Conservation (phyloP, 1,140 invertebrate species). For the Drosophila persimilis region DNA sequence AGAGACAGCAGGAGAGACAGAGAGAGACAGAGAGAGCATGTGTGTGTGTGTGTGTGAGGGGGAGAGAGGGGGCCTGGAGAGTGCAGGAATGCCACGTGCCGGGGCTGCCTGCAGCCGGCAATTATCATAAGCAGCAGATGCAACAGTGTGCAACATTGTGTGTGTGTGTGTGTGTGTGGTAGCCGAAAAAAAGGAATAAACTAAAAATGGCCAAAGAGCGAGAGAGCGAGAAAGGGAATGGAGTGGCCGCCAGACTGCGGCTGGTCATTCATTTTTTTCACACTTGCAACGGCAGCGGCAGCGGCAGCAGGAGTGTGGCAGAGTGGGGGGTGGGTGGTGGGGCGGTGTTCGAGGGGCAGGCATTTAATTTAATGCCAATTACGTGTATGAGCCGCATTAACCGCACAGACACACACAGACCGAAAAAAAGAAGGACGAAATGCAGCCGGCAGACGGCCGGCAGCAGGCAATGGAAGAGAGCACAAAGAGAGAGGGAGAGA, state of each 20-base stretch:
- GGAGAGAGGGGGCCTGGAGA: neutral
- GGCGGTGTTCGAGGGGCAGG: conserved; percentile 12
- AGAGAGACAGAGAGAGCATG: conserved; percentile 22
- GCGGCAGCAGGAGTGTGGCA: too few relatives aligned
- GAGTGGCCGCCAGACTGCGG: conserved; percentile 41
- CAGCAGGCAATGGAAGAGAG: conserved; percentile 55
- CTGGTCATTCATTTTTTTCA: conserved; percentile 63
- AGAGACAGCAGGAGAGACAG: conserved; percentile 14
- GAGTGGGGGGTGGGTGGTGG: conserved; percentile 6
- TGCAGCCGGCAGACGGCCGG: conserved; percentile 32
- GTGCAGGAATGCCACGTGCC: conserved; percentile 58
- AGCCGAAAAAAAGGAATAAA: conserved; percentile 72
- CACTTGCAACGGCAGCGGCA: conserved; percentile 10
- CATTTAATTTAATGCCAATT: conserved; percentile 81
- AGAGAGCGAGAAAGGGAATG: neutral
- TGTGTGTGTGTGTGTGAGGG: conserved; percentile 1
- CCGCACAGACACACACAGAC: conserved; percentile 43
- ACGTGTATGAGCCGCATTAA: conserved; percentile 80
- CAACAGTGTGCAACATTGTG: conserved; percentile 42
- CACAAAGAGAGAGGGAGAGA: neutral
- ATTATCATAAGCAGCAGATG: conserved; percentile 79
- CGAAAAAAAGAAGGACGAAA: conserved; percentile 41
- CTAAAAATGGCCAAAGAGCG: conserved; percentile 57
- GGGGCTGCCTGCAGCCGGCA: conserved; percentile 65
- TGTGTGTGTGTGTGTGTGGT: conserved; percentile 20